These are phyloP conservation scores for Dryococelus australis DNA, from an alignment of 2,888 invertebrate species.

Conservation along the genomic window DNA sequence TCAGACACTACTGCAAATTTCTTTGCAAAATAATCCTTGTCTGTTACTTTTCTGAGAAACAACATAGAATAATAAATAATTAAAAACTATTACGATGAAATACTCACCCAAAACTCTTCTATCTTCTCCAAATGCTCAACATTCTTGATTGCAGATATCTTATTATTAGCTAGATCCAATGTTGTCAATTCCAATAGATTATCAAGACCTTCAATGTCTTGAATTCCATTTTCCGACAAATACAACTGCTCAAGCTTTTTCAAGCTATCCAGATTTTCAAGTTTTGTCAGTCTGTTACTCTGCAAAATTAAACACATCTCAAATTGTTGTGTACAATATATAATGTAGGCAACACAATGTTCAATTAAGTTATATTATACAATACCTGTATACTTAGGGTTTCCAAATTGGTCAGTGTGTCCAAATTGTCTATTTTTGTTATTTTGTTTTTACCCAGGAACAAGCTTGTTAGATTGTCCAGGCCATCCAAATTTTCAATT, in stretches of 20 bases:
- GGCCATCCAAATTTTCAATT: slow-evolving; percentile 84
- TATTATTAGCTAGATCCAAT: slow-evolving; percentile 89
- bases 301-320: slow-evolving; percentile 50
- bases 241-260: slow-evolving; percentile 85
- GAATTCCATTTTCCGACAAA: slow-evolving; percentile 91
- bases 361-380: slow-evolving; percentile 52
- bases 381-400: slow-evolving; percentile 81
- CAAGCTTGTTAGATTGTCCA: slow-evolving; percentile 77
- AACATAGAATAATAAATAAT: too few species aligned
- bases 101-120: slow-evolving; percentile 92
- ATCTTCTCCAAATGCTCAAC: slow-evolving; percentile 77
- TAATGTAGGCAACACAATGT: neutral
- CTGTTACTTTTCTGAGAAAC: too few species aligned
- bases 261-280: slow-evolving; percentile 83
- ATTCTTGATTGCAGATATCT: slow-evolving; percentile 80
- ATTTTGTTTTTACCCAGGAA: slow-evolving; percentile 97
- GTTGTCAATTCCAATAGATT: slow-evolving; percentile 78
- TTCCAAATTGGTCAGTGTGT: slow-evolving; percentile 73
- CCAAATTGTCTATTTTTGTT: slow-evolving; percentile 81
- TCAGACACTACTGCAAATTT: too few species aligned
- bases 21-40: too few species aligned
- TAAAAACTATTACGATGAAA: too few species aligned
- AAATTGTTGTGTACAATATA: neutral
- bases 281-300: slow-evolving; percentile 85
- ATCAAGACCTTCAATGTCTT: slow-evolving; percentile 77